Evolutionary conservation across 2,888 invertebrate genomes (phyloP), one percentile per base, ranked within the genome.

Genomic region (Drosophila pseudotalamancana): DNA sequence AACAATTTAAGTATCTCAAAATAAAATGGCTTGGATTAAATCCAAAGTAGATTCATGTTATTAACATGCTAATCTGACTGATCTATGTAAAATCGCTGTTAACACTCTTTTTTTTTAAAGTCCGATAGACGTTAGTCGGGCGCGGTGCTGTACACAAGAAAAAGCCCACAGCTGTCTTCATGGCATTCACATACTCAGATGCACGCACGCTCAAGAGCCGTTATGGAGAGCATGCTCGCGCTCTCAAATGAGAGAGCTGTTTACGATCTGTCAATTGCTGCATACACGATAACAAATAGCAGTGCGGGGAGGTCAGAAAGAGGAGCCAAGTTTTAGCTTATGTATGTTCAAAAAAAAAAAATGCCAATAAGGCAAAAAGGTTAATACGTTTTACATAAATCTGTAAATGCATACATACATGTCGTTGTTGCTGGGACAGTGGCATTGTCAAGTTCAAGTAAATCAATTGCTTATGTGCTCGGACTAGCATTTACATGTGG

Each of bases 401-500:
- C 49, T 31, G 50, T 32, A 11, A 46, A 54, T 27, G 45, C 25
- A 9, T 49, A 11, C 3, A 56, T 23, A 5, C 25, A 48, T 51
- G 32, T 45, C 48, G 34, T 53, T 45, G 51, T 51, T 72, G 57
- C 57, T 72, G 62, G 62, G 46, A 53, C 48, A 59, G 57, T 63
- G 69, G 55, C 77, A 83, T 74, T 72, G 86, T 66, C 81, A 81
- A 81, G 81, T 86, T 81, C 81, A 86, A 81, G 86, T 66, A 71
- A 79, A 85, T 74, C 77, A 76, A 73, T 62, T 72, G 71, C 57
- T 67, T 67, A 72, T 31, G 23, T 49, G 11, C 25, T 43, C 8
- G 6, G 8, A 18, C 29, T 8, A 16, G 14, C 14, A 48, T 19
- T 51, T 18, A 68, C 51, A 49, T 23, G 49, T 39, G 61, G 5